Evolutionary conservation across 2,113 vertebrate genomes (phyloP).

Genomic region (Calonectris borealis): DNA sequence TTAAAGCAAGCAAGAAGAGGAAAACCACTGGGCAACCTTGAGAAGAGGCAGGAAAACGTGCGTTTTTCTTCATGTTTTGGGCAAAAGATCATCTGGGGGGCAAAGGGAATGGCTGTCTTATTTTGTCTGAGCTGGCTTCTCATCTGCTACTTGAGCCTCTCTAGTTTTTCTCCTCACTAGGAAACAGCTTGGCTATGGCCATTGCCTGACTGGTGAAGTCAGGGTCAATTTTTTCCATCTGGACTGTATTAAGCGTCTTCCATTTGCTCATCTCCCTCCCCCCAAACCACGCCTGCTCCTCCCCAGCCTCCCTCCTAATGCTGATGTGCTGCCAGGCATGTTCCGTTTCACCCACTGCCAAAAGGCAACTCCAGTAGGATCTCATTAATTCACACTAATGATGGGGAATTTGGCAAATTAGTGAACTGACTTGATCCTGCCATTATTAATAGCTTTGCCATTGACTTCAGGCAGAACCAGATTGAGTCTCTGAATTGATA

Average conservation of each 20-base stretch:
- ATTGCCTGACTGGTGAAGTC: constrained; percentile 61
- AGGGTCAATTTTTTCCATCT: constrained; percentile 70
- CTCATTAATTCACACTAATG: constrained; percentile 71
- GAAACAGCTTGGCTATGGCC: constrained; percentile 52
- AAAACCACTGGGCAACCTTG: neutral
- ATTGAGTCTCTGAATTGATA: neutral
- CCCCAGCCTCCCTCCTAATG: neutral
- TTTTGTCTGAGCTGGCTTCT: constrained; percentile 50
- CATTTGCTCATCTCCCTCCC: constrained; percentile 66
- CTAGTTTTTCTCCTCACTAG: constrained; percentile 45
- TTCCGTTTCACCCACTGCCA: constrained; percentile 61
- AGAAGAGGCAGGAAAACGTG: neutral
- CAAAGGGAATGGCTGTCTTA: constrained; percentile 18
- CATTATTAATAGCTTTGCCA: constrained; percentile 53
- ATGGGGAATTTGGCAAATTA: constrained; percentile 70
- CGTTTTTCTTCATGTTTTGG: neutral
- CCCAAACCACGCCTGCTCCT: constrained; percentile 15
- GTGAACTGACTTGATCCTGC: constrained; percentile 58
- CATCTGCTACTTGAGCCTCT: constrained; percentile 27
- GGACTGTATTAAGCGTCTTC: constrained; percentile 58
- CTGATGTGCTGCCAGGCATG: constrained; percentile 57
- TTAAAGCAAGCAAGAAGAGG: neutral
- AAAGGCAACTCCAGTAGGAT: constrained; percentile 62
- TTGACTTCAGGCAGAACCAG: constrained; percentile 31
- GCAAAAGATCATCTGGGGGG: constrained; percentile 14